Percentiles rank a stretch among this genome's conserved stretches.
These are phyloP conservation scores for Ctenochaetus hawaiiensis DNA, from an alignment of 2,797 vertebrate genomes.

Conservation along the genomic window DNA sequence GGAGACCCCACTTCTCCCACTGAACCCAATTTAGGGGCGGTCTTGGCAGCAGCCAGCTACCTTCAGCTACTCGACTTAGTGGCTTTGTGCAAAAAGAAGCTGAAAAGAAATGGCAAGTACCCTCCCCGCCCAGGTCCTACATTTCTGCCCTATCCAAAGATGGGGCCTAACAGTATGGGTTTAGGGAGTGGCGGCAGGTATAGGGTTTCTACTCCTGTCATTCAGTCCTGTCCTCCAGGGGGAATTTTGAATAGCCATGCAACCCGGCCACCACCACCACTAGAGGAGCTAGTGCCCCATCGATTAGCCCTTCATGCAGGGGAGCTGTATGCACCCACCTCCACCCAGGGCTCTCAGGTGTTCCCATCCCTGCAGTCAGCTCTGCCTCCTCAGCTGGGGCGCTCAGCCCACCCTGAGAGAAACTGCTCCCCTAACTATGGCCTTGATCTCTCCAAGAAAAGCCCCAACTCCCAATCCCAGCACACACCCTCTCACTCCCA, in stretches of 20 bases:
- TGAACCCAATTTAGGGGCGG: constrained; percentile 94
- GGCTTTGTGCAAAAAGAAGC: constrained; percentile 97
- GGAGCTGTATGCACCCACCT: constrained; percentile 91
- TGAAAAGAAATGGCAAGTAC: constrained; percentile 95
- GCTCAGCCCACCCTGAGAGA: constrained; percentile 86
- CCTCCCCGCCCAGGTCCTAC: constrained; percentile 85
- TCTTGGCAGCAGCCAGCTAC: constrained; percentile 97
- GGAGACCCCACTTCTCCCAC: constrained; percentile 88
- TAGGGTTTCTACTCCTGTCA: constrained; percentile 93
- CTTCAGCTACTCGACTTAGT: constrained; percentile 98
- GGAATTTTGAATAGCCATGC: constrained; percentile 80
- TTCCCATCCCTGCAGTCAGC: constrained; percentile 84
- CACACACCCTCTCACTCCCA: constrained; percentile 81
- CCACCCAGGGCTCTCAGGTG: constrained; percentile 87
- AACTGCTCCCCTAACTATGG: constrained; percentile 95
- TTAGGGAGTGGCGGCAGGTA: constrained; percentile 87
- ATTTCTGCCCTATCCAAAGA: constrained; percentile 86
- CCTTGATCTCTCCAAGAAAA: constrained; percentile 98
- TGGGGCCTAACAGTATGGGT: constrained; percentile 83
- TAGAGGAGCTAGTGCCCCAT: constrained; percentile 86
- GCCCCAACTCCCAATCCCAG: constrained; percentile 89
- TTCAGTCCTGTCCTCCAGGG: constrained; percentile 92
- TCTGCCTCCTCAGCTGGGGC: constrained; percentile 84
- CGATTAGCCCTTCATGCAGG: constrained; percentile 91
- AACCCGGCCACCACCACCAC: constrained; percentile 79